Percentiles rank a stretch among this genome's conserved stretches.
These are phyloP conservation scores for Mnemiopsis leidyi DNA, from an alignment of 37 sponge, comb jelly and placozoan species.

Conservation along the genomic window DNA sequence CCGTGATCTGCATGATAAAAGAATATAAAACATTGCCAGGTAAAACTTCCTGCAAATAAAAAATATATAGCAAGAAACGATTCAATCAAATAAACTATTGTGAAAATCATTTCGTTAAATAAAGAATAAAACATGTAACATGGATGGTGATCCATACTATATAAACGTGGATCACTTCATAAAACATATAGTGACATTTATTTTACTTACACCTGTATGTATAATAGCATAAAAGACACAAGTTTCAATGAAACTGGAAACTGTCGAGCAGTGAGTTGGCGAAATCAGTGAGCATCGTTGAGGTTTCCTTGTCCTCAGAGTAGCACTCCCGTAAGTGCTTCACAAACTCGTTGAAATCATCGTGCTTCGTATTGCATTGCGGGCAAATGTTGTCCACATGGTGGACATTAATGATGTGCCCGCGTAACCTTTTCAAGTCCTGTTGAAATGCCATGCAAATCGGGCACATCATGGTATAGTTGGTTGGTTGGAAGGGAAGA, in stretches of 20 bases:
- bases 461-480: conserved; percentile 2
- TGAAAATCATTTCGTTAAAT: background rate
- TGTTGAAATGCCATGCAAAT: background rate
- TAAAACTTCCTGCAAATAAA: background rate
- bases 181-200: background rate
- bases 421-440: conserved; percentile 1
- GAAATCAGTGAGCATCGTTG: conserved; percentile 29
- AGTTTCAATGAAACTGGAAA: conserved; percentile 26
- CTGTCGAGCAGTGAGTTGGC: conserved; percentile 42
- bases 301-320: background rate
- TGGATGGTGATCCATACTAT: background rate
- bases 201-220: background rate
- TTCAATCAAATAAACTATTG: conserved; percentile 28
- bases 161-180: background rate
- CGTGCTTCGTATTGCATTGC: conserved; percentile 9
- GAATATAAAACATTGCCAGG: background rate
- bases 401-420: conserved; percentile 46
- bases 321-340: conserved; percentile 39
- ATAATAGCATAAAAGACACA: background rate
- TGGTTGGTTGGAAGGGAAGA: background rate
- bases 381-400: conserved; percentile 63
- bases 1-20: background rate
- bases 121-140: conserved; percentile 15
- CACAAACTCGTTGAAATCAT: conserved; percentile 18
- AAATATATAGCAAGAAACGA: conserved; percentile 26